These are phyloP conservation scores for Apodemus sylvaticus DNA, from an alignment of 2,113 vertebrate genomes.

Conservation along the genomic window DNA sequence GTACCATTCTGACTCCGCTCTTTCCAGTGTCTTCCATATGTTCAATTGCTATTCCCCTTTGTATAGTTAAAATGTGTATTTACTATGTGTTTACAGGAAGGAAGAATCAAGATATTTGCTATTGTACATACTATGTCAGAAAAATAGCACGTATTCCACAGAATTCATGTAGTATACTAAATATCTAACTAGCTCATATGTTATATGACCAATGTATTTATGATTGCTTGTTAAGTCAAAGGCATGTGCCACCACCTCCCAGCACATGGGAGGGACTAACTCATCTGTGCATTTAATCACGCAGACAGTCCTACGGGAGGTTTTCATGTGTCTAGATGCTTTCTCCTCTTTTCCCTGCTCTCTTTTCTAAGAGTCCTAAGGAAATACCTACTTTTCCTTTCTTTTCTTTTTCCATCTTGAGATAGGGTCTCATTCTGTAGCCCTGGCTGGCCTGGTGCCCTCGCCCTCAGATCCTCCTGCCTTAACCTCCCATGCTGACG, in stretches of 20 bases:
- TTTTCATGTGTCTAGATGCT: background rate
- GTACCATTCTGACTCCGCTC: background rate
- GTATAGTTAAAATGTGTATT: slow-evolving; percentile 24
- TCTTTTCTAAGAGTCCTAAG: background rate
- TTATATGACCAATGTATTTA: background rate
- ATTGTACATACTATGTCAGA: background rate
- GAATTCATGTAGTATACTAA: background rate
- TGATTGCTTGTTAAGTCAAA: background rate
- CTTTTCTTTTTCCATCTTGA: background rate
- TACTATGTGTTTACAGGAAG: background rate
- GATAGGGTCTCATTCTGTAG: background rate
- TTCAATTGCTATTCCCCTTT: background rate
- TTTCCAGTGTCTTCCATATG: background rate
- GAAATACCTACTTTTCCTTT: background rate
- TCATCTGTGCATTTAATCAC: background rate
- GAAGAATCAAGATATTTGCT: background rate
- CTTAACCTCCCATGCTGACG: background rate
- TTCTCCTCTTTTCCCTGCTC: background rate
- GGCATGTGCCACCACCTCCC: too few relatives aligned
- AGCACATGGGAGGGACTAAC: background rate
- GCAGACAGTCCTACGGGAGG: background rate
- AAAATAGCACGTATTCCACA: background rate
- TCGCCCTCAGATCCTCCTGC: too few relatives aligned
- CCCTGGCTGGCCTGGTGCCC: background rate
- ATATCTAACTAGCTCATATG: background rate